A percentile compares a stretch with the other conserved stretches of the same genome.
phyloP scores from a whole-genome alignment of 2,797 vertebrate genomes.

The Ctenosaura bakeri region DNA sequence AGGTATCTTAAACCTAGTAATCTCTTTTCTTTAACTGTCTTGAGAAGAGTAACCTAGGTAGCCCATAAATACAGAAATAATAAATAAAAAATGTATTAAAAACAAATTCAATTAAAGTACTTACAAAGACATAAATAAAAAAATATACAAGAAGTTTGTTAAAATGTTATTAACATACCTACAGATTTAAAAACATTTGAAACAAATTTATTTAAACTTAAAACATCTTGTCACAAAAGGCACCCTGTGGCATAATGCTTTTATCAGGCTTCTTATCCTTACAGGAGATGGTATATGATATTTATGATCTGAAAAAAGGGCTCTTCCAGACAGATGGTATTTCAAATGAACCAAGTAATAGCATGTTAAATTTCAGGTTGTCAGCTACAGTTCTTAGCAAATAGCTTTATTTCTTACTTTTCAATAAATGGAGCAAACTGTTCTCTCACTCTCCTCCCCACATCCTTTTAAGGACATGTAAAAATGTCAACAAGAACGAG shows the following conservation, averaged over 20 bases:
- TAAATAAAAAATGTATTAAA: constrained; percentile 12
- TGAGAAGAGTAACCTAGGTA: neutral
- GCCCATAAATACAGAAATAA: neutral
- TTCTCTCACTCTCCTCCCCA: neutral
- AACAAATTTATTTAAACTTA: neutral
- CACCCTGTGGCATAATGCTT: neutral
- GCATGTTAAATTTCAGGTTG: neutral
- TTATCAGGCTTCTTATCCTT: neutral
- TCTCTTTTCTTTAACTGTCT: neutral
- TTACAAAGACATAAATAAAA: no score
- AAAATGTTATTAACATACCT: no score
- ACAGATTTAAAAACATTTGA: no score
- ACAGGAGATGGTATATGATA: neutral
- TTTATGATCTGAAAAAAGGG: neutral
- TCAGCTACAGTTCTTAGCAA: neutral
- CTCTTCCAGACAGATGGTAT: constrained; percentile 12
- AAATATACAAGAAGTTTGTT: no score
- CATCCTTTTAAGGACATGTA: constrained; percentile 19
- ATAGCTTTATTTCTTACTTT: neutral
- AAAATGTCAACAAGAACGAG: constrained; percentile 28
- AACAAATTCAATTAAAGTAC: no score
- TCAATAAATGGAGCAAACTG: constrained; percentile 4
- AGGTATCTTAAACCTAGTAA: neutral
- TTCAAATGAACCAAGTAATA: constrained; percentile 22
- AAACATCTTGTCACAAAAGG: neutral